A percentile compares a stretch with the other conserved stretches of the same genome.
Evolutionary conservation across 2,888 invertebrate genomes (phyloP).

Genomic region (Acrobasis consociella): DNA sequence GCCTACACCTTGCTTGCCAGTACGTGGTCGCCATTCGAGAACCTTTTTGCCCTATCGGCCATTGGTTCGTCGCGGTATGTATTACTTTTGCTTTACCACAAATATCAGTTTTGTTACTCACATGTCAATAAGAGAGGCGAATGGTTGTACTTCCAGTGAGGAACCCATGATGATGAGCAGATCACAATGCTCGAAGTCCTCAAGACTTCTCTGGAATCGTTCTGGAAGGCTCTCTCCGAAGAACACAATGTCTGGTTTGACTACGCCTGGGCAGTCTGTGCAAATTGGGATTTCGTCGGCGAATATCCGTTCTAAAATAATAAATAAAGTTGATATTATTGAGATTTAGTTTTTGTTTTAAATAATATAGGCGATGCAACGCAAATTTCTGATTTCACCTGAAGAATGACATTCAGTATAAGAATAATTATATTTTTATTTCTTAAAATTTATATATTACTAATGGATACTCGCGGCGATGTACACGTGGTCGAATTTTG

Average conservation of each 20-base stretch:
- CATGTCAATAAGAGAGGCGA: constrained; percentile 93
- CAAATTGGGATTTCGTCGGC: constrained; percentile 90
- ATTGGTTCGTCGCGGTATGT: too few relatives aligned
- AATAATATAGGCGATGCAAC: too few relatives aligned
- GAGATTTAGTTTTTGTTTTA: too few relatives aligned
- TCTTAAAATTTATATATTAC: too few relatives aligned
- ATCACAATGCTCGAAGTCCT: constrained; percentile 94
- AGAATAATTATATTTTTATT: too few relatives aligned
- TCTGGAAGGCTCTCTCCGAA: constrained; percentile 95
- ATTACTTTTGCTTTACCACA: background rate
- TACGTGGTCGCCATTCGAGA: too few relatives aligned
- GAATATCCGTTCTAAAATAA: constrained; percentile 85
- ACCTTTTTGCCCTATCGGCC: too few relatives aligned
- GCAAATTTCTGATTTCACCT: too few relatives aligned
- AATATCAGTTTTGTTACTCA: constrained; percentile 53
- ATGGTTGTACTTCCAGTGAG: constrained; percentile 96
- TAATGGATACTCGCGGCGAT: too few relatives aligned
- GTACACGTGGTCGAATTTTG: too few relatives aligned
- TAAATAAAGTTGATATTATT: background rate
- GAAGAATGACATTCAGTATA: too few relatives aligned
- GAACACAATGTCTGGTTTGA: constrained; percentile 98
- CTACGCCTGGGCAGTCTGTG: constrained; percentile 88
- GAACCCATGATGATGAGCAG: constrained; percentile 97
- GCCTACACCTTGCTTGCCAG: too few relatives aligned
- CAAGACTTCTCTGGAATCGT: constrained; percentile 87